phyloP scores from a whole-genome alignment of 2,113 vertebrate genomes.

The Aptenodytes forsteri region DNA sequence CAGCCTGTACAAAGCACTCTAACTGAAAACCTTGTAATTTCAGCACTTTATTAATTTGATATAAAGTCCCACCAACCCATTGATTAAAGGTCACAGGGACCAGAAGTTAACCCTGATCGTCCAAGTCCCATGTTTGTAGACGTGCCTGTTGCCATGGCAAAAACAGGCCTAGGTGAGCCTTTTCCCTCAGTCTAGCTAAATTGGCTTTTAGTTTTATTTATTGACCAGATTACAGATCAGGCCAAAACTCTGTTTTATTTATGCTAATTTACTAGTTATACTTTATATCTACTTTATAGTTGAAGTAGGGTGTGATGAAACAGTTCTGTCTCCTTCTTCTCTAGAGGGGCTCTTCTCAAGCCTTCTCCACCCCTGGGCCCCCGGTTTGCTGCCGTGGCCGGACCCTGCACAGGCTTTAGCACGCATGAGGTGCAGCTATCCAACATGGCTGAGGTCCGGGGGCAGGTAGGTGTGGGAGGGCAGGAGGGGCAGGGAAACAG shows the following conservation, averaged over 20 bases:
- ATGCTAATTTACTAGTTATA: background rate
- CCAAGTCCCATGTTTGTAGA: background rate
- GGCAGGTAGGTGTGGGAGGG: background rate
- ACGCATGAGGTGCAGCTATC: fast-evolving
- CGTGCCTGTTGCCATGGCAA: background rate
- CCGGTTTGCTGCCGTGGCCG: fast-evolving
- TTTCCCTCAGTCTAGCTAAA: background rate
- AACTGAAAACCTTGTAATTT: background rate
- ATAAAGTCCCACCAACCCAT: background rate
- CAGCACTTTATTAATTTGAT: background rate
- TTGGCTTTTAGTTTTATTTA: background rate
- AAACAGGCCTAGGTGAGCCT: background rate
- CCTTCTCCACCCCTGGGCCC: background rate
- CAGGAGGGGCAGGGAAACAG: background rate
- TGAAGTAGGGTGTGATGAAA: background rate
- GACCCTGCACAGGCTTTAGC: background rate
- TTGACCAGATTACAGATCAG: background rate
- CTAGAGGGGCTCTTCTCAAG: background rate
- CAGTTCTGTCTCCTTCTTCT: background rate
- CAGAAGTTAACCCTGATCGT: background rate
- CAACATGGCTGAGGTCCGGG: background rate
- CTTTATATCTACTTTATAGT: background rate
- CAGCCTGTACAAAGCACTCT: background rate
- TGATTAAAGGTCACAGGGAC: background rate
- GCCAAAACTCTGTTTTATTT: background rate